Base-by-base conservation (phyloP, 2,797 vertebrate species). In the Poecile montanus region DNA sequence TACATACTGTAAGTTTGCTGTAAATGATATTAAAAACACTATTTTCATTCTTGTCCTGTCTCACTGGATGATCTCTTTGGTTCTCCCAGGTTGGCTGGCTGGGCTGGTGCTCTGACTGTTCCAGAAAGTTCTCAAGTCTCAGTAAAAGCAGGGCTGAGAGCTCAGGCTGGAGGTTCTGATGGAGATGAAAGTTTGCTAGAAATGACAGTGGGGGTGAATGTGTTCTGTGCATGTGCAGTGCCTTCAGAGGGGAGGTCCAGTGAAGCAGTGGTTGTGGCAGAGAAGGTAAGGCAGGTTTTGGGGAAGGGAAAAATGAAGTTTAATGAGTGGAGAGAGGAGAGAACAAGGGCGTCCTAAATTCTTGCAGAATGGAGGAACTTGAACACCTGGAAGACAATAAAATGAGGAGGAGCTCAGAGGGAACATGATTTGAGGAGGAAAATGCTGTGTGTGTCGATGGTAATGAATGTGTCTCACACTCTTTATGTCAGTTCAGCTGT, bases 11-110 rank as follows among this genome's bases (percentile, higher is more conserved):
- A 98, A 95, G 94, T 97, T 97, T 97, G 97, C 98, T 97, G 97
- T 97, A 97, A 97, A 98, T 97, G 61, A 97, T 97, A 98, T 98
- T 98, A 98, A 98, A 98, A 97, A 74, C 94, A 97, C 97, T 98
- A 98, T 98, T 98, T 98, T 98, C 97, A 97, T 98, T 98, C 97
- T 97, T 98, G 36, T 71, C 32, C 58, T 89, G 97, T 89, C 95
- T 97, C 95, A 23, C 48, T 92, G 89, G 70, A 71, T 96, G 77
- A 84, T 96, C 87, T 97, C 94, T 87, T 85, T 70, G 81, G 29
- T 90, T 73, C 48, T 84, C 26, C 50, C 54, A 40, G 38, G 56
- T 32, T 67, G 51, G 47, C 56, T 51, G 53, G 68, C 54, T 60
- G 54, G n/a, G 58, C 75, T 25, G 19, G 19, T 36, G 21, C 19